Evolutionary conservation across 2,797 vertebrate genomes (phyloP), one percentile per base, ranked within the genome.

Genomic region (Gadopsis marmoratus): DNA sequence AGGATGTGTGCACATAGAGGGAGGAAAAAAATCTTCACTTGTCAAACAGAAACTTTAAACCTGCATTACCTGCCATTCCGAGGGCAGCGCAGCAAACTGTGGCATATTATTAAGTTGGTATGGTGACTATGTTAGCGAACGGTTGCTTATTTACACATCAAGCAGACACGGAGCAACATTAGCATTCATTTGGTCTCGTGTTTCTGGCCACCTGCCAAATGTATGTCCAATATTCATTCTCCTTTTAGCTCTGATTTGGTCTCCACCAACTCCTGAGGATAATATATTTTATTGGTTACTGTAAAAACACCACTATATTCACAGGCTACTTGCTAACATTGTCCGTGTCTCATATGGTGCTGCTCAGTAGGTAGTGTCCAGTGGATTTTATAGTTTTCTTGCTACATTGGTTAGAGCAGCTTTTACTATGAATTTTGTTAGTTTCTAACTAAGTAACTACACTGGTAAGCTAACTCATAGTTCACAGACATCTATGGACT

Each of bases 91-190:
- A 54, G n/a, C 12, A n/a, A 53, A 11, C 29, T 21, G 19, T 60
- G 59, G 59, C n/a, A 23, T 16, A 60, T 50, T 51, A 31, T 16
- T 33, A 33, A 51, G 43, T 29, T 66, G 21, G 61, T 56, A 56
- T 19, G 6, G 6, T 31, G n/a, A 50, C 29, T 1, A 4, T 50
- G 45, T 13, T 14, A 37, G n/a, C 56, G 51, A 64, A 37, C 17
- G 21, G 16, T 13, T 0, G 41, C 41, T 29, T 53, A 70, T 51
- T 43, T 33, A 26, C n/a, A 53, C 26, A 63, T 33, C 33, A 48
- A 53, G 50, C 60, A 63, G 29, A 70, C 66, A 62, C 48, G 4
- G 35, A 43, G 41, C n/a, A 74, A 26, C 3, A 31, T 50, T 37
- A 51, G 50, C 31, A 47, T 62, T 69, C 1, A 14, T 39, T 17